Evolutionary conservation across 1,140 invertebrate genomes (phyloP), one percentile per base, ranked within the genome.

Genomic region (Drosophila bipectinata): DNA sequence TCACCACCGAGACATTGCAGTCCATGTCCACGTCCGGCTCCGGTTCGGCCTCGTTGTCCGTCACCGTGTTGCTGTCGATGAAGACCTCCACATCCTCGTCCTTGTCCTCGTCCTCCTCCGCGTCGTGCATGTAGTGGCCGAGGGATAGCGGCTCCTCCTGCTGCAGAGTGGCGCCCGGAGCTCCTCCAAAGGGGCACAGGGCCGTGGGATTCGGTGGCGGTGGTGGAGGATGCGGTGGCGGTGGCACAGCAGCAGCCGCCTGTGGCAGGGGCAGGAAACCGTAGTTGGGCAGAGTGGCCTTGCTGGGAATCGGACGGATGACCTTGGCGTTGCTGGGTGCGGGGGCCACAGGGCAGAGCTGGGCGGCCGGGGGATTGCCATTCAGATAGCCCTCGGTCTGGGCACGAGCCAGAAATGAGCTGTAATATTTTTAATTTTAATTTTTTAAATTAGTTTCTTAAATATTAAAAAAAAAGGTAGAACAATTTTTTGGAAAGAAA

Each of bases 391-490:
- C 91, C 45, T 92, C 90, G 3, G 90, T 80, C 58, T 92, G 91
- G 1, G 89, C 90, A 37, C 92, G 93, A 4, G 93, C 80, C 51
- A 93, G 63, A 72, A 93, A 93, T 3, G 87, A 91, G 7, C 91
- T 91, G 55, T 0, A 48, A 47, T 18, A 26, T 12, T 15, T 4
- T 48, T 41, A 32, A 51, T 44, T 18, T 3, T 41, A 4, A 57
- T 18, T 9, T 10, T 37, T 37, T 37, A 3, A 10, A 37, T 37
- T 10, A 37, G 9, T 37, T 37, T 21, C 21, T 21, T 21, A 21
- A 21, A 2, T 4, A 7, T 37, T 14, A 14, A 44, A 44, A 44
- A 41, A 41, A 41, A 14, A 14, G n/a, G 39, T 21, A 18, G 6
- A 18, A 15, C 2, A 4, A 21, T 2, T 45, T 45, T 18, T 18